phyloP scores from a whole-genome alignment of 2,113 vertebrate species.

The Hemichromis elongatus region DNA sequence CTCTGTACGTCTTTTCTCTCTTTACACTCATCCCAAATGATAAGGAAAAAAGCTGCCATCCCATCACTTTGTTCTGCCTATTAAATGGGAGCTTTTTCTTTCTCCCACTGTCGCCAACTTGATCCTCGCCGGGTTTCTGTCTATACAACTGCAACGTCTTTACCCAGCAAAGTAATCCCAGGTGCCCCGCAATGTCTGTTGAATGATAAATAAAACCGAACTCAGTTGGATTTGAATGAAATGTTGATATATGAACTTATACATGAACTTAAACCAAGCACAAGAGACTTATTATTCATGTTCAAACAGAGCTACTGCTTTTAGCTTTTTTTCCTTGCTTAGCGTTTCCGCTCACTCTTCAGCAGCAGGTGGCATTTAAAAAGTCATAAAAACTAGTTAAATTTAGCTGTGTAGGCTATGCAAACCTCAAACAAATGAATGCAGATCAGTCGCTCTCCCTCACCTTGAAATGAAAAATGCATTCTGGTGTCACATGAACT shows the following conservation, averaged over 20 bases:
- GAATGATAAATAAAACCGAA: background rate
- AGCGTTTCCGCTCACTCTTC: background rate
- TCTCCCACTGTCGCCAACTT: background rate
- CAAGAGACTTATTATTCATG: background rate
- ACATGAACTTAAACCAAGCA: background rate
- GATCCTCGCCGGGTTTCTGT: background rate
- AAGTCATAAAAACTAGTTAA: background rate
- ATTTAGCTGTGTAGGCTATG: background rate
- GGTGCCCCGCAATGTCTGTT: background rate
- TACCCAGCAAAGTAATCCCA: background rate
- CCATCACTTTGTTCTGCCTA: background rate
- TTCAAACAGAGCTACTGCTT: background rate
- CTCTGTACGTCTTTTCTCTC: background rate
- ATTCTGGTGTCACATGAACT: conserved; percentile 1
- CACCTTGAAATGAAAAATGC: background rate
- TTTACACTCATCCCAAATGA: background rate
- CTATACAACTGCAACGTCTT: background rate
- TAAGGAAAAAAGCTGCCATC: background rate
- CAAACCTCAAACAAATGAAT: conserved; percentile 6
- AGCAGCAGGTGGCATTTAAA: conserved; percentile 11
- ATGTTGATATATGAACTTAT: background rate
- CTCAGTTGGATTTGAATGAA: background rate
- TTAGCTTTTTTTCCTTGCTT: background rate
- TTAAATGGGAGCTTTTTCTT: background rate
- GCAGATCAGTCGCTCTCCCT: background rate